Conservation (phyloP, 1,140 invertebrate species). For the Caenorhabditis brenneri region DNA sequence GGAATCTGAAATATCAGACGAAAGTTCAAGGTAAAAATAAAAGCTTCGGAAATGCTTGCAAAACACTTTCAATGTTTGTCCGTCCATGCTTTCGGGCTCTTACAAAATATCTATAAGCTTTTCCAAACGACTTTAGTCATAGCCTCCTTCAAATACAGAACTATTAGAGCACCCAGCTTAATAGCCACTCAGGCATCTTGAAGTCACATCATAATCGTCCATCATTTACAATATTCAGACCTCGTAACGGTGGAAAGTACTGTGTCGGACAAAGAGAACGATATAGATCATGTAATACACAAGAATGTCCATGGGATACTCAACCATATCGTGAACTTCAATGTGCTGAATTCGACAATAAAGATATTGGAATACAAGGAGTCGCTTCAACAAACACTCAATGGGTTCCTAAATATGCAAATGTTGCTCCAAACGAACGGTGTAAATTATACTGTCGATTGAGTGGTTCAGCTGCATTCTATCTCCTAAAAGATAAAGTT, state of each 20-base stretch:
- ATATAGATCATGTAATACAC: slow-evolving; percentile 77
- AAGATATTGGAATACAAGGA: slow-evolving; percentile 72
- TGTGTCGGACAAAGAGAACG: slow-evolving; percentile 81
- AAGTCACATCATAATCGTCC: not conserved
- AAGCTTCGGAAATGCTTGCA: not conserved
- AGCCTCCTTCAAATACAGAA: too few relatives aligned
- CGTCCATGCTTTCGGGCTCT: slow-evolving; percentile 12
- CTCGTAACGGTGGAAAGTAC: slow-evolving; percentile 76
- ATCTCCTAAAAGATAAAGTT: slow-evolving; percentile 79
- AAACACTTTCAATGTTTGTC: slow-evolving; percentile 14
- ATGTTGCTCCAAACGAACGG: slow-evolving; percentile 76
- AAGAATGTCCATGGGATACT: slow-evolving; percentile 77
- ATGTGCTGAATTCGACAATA: slow-evolving; percentile 80
- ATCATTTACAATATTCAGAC: slow-evolving; percentile 70
- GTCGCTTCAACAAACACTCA: slow-evolving; percentile 74
- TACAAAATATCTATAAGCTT: too few relatives aligned
- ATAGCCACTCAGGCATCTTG: not conserved
- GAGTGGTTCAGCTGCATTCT: slow-evolving; percentile 78
- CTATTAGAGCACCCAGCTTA: not conserved
- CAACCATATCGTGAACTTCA: slow-evolving; percentile 82
- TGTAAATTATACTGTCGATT: slow-evolving; percentile 86
- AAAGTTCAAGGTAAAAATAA: not conserved
- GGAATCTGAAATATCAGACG: not conserved
- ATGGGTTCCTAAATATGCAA: slow-evolving; percentile 85
- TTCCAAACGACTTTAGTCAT: too few relatives aligned